Evolutionary conservation across 2,797 vertebrate genomes (phyloP), one percentile per base, ranked within the genome.

Genomic region (Botia kubotai): DNA sequence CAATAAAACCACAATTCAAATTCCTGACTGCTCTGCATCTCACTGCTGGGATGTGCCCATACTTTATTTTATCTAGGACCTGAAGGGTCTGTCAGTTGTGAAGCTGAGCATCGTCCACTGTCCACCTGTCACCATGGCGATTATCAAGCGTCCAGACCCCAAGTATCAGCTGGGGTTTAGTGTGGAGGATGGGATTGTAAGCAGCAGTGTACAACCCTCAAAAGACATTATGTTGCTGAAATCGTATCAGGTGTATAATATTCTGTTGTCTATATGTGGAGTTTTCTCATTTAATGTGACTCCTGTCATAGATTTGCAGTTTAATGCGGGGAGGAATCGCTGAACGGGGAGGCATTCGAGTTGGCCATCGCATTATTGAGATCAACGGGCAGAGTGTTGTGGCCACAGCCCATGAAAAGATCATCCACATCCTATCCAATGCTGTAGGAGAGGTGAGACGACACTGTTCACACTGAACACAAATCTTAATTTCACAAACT

Each of bases 311-410:
- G 98, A 98, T 99, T 88, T 99, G 97, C 91, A 99, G 97, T 88
- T 94, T 99, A 70, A 97, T 99, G 93, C 95, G 97, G 0, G 98
- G 98, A 0, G 97, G 98, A 29, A 98, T 99, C 0, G 97, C 98
- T 0, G 97, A 99, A 87, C 93, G 95, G 6, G 97, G 98, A 0
- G 98, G 97, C 12, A 94, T 99, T 81, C 95, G 97, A 0, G 97
- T 99, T 3, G 98, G 98, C 0, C 98, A 99, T 85, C 95, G 97
- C 74, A 99, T 99, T 91, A 99, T 99, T 0, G 98, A 99, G 90
- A 97, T 99, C 92, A 98, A 99, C 0, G 97, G 96, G 39, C 97
- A 98, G 89, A 99, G 97, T 0, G 97, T 99, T 19, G 98, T 99
- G 57, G 97, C 98, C 79, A 98, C 94, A 0, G 89, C 96, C 0